Conservation (phyloP, 2,113 vertebrate species). For the Scophthalmus maximus region DNA sequence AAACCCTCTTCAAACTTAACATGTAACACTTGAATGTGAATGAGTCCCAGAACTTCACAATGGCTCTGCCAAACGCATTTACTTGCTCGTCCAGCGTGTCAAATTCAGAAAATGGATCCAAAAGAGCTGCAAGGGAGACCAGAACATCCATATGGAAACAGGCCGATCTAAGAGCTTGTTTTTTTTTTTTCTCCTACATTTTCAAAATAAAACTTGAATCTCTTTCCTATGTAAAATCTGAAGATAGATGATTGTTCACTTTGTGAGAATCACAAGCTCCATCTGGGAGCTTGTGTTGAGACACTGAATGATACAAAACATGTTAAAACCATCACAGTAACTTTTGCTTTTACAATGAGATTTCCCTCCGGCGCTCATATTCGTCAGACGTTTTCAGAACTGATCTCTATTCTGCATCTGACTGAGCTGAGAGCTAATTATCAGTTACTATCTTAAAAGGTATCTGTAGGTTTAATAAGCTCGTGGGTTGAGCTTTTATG, state of each 20-base stretch:
- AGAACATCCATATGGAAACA: slow-evolving; percentile 33
- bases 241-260: no score
- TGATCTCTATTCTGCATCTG: not conserved
- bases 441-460: not conserved
- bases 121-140: slow-evolving; percentile 33
- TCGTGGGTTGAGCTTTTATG: not conserved
- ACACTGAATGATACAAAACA: no score
- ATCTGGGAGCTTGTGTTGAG: no score
- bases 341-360: not conserved
- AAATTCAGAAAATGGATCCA: slow-evolving; percentile 63
- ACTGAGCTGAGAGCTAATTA: not conserved
- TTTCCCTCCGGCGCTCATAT: no score
- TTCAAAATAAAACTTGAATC: no score
- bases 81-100: slow-evolving; percentile 43
- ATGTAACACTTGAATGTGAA: slow-evolving; percentile 55
- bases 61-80: slow-evolving; percentile 65
- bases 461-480: not conserved
- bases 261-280: no score
- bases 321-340: not conserved
- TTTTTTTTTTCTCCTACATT: no score
- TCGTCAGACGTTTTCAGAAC: not conserved
- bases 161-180: no score
- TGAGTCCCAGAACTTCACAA: slow-evolving; percentile 58
- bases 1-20: slow-evolving; percentile 63
- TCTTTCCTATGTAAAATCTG: no score